These are phyloP conservation scores for Apantesis nais DNA, from an alignment of 2,888 invertebrate species.

Conservation along the genomic window DNA sequence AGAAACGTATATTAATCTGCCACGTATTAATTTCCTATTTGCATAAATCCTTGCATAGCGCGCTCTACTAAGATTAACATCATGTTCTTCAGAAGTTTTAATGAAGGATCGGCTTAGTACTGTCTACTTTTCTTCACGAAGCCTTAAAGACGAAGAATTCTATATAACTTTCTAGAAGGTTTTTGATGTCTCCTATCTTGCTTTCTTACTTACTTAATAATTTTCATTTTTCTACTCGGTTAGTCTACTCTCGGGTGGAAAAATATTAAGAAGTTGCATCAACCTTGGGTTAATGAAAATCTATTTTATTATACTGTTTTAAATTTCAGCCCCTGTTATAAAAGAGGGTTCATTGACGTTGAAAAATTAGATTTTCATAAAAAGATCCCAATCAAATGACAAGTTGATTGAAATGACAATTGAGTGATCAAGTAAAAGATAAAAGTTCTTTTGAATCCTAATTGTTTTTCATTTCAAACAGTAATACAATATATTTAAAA, in stretches of 20 bases:
- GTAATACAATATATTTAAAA: not conserved
- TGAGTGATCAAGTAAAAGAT: too few species aligned
- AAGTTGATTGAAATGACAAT: too few species aligned
- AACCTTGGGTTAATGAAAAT: not conserved
- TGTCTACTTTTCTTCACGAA: not conserved
- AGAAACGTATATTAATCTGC: not conserved
- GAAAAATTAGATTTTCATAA: not conserved
- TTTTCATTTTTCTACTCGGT: not conserved
- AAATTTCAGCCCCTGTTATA: not conserved
- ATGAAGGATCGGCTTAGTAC: not conserved
- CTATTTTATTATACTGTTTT: not conserved
- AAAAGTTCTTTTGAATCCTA: not conserved
- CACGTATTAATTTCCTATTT: not conserved
- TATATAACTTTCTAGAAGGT: not conserved
- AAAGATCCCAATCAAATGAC: not conserved
- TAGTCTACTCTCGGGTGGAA: not conserved
- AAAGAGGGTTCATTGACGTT: not conserved
- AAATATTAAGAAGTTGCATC: not conserved
- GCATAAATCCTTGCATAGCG: not conserved
- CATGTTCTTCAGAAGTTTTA: not conserved
- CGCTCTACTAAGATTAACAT: not conserved
- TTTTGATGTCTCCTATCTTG: not conserved
- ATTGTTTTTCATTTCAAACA: not conserved
- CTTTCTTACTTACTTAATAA: not conserved
- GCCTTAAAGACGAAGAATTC: not conserved